Percentiles rank a stretch among this genome's conserved stretches.
Conservation (phyloP, 2,113 vertebrate species). For the Chamaetylas fuelleborni region DNA sequence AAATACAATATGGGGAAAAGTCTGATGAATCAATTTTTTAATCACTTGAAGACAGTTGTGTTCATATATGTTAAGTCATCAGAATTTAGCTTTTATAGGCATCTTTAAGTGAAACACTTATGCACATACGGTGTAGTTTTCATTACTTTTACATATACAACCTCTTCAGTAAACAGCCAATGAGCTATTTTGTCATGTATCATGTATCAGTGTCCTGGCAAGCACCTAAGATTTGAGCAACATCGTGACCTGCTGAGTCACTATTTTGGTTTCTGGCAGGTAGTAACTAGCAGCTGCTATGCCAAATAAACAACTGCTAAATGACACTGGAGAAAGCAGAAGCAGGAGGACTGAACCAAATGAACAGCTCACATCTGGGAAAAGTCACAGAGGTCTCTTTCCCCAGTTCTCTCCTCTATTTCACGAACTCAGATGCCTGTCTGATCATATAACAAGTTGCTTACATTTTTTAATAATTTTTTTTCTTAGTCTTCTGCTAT, state of each 20-base stretch:
- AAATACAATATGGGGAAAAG: not conserved
- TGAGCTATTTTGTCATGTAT: accelerated
- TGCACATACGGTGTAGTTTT: not conserved
- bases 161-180: not conserved
- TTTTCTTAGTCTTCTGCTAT: not conserved
- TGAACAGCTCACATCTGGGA: not conserved
- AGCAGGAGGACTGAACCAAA: not conserved
- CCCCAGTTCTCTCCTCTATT: not conserved
- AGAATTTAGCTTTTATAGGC: not conserved
- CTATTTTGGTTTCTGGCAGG: not conserved
- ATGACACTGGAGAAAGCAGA: not conserved
- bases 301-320: not conserved
- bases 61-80: not conserved
- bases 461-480: not conserved
- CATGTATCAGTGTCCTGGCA: accelerated
- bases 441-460: not conserved
- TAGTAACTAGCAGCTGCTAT: not conserved
- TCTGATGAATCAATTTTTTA: not conserved
- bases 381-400: not conserved
- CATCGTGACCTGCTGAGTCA: not conserved
- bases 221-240: accelerated
- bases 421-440: not conserved
- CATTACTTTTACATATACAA: accelerated
- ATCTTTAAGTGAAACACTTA: not conserved
- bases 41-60: not conserved